Conservation (phyloP, 2,113 vertebrate species). For the Lanius ludovicianus region DNA sequence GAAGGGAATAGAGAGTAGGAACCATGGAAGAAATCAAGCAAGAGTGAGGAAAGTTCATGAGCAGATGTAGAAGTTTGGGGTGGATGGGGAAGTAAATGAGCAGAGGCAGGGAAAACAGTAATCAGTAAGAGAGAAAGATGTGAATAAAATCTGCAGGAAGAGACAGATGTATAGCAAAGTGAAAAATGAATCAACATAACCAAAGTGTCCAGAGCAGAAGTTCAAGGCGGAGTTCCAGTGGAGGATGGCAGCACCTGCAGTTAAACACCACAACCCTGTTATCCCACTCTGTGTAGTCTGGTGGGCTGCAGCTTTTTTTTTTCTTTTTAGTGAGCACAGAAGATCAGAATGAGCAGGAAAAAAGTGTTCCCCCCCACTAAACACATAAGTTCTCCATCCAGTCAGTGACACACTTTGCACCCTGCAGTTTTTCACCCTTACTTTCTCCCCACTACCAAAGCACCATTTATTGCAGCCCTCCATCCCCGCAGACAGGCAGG, state of each 20-base stretch:
- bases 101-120: background rate
- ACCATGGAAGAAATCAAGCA: background rate
- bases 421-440: background rate
- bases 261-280: background rate
- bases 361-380: background rate
- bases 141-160: background rate
- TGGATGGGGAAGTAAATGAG: background rate
- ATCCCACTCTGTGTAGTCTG: background rate
- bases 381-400: rapidly evolving
- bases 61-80: rapidly evolving
- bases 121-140: background rate
- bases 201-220: background rate
- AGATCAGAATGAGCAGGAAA: background rate
- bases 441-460: background rate
- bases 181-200: background rate
- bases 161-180: background rate
- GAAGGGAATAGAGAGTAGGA: background rate
- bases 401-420: background rate
- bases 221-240: background rate
- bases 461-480: background rate
- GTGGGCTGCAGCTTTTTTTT: background rate
- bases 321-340: background rate
- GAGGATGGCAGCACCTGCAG: background rate
- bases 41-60: background rate
- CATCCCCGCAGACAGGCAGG: background rate